Evolutionary conservation across 2,888 invertebrate genomes (phyloP).

Genomic region (Disparrhopalites patrizii): DNA sequence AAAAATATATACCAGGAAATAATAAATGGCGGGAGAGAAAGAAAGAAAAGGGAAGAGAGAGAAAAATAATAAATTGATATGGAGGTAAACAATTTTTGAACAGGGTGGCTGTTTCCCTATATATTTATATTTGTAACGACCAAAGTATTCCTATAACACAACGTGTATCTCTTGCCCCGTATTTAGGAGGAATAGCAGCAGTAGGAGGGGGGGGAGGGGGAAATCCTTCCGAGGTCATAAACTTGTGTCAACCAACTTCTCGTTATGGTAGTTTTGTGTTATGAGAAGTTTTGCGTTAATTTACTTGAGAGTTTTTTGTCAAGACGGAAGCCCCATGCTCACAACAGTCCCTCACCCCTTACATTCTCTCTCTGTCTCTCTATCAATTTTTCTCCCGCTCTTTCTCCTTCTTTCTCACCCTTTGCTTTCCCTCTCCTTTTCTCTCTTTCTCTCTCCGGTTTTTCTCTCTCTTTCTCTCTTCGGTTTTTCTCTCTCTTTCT

Average conservation of each 20-base stretch:
- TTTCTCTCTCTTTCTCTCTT: no score
- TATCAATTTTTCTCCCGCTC: no score
- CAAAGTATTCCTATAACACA: no score
- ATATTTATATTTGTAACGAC: no score
- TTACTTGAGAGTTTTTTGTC: slow-evolving; percentile 36
- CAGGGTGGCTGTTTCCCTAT: neutral
- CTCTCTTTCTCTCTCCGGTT: no score
- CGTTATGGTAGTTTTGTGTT: slow-evolving; percentile 35
- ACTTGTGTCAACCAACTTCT: slow-evolving; percentile 35
- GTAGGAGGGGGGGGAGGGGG: slow-evolving; percentile 25
- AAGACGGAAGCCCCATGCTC: neutral
- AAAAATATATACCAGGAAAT: neutral
- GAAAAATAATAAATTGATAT: no score
- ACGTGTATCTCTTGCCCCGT: neutral
- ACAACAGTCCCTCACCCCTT: no score
- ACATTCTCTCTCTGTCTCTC: no score
- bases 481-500: no score
- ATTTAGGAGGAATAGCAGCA: neutral
- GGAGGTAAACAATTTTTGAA: neutral
- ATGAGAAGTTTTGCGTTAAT: slow-evolving; percentile 40
- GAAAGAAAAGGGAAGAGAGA: neutral
- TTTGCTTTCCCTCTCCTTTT: no score
- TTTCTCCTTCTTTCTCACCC: no score
- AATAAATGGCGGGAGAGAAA: neutral
- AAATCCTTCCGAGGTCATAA: slow-evolving; percentile 27